Evolutionary conservation across 2,888 invertebrate genomes (phyloP), one percentile per base, ranked within the genome.

Genomic region (Nemotelus nigrinus): DNA sequence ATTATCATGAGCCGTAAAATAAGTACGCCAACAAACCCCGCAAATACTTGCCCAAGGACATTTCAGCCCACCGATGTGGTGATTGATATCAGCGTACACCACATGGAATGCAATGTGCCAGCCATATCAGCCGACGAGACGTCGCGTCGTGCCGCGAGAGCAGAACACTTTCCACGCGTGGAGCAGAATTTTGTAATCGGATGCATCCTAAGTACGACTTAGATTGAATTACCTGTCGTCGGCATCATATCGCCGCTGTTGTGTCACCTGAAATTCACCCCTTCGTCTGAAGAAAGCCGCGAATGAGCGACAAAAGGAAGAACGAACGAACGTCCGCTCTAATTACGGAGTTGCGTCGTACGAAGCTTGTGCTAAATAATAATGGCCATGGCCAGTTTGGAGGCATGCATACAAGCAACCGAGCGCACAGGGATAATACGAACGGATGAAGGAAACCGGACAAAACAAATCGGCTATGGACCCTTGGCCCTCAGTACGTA

Each of bases 181-280:
- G 47, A 70, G n/a, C 70, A 10, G 55, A 53, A n/a, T 60, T 53
- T 53, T 41, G 76, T 76, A 76, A 76, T 65, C 65, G 44, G 76
- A 76, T 76, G 53, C 76, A 53, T 41, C 53, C 44, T 65, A 53
- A 76, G 76, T 45, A 25, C 76, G 53, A 53, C 76, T 50, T 64
- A 44, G 60, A n/a, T 76, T 65, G 48, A 65, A 63, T 76, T 76
- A 76, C 76, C 63, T 74, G 74, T 72, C 74, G 74, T 45, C 25
- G 25, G 0, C 25, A 25, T 25, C 25, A 25, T 25, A 25, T 25
- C 25, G 25, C 25, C 25, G 25, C 25, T 25, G 25, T 25, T 25
- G 25, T 25, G 25, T 25, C 63, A 74, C 41, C 50, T 70, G 70
- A 53, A 70, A 70, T 70, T 25, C 53, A 70, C 70, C 53, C 70